phyloP scores from a whole-genome alignment of 23 tunicate genomes.

The Ascidia mentula region DNA sequence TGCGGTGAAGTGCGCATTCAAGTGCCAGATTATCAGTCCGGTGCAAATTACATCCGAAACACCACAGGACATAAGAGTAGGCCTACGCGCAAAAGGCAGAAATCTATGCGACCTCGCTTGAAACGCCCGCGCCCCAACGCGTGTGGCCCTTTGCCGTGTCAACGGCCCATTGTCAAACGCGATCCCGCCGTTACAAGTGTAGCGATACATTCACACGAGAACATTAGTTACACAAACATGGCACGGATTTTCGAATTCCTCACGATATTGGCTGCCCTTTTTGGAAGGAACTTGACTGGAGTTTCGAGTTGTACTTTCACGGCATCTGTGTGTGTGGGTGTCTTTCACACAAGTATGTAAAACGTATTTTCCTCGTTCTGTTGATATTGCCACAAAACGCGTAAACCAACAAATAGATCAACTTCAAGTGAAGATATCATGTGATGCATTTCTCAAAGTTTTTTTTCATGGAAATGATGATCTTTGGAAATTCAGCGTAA shows the following conservation, averaged over 20 bases:
- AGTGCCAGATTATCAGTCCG: conserved; percentile 1
- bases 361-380: too few relatives aligned
- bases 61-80: neutral
- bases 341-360: too few relatives aligned
- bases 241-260: neutral
- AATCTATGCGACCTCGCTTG: neutral
- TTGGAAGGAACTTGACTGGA: conserved; percentile 3
- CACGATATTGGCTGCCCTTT: neutral
- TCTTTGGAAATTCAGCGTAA: too few relatives aligned
- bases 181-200: neutral
- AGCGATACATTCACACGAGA: neutral
- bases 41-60: conserved; percentile 7
- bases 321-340: neutral
- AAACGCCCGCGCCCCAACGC: neutral
- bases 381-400: too few relatives aligned
- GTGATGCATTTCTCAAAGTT: too few relatives aligned
- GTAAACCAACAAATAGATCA: too few relatives aligned
- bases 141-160: neutral
- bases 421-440: too few relatives aligned
- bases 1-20: neutral
- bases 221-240: neutral
- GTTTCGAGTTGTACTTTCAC: too few relatives aligned
- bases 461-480: too few relatives aligned
- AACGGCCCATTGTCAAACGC: neutral
- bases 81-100: too few relatives aligned